Evolutionary conservation across 1,140 invertebrate genomes (phyloP).

Genomic region (Drosophila tani): DNA sequence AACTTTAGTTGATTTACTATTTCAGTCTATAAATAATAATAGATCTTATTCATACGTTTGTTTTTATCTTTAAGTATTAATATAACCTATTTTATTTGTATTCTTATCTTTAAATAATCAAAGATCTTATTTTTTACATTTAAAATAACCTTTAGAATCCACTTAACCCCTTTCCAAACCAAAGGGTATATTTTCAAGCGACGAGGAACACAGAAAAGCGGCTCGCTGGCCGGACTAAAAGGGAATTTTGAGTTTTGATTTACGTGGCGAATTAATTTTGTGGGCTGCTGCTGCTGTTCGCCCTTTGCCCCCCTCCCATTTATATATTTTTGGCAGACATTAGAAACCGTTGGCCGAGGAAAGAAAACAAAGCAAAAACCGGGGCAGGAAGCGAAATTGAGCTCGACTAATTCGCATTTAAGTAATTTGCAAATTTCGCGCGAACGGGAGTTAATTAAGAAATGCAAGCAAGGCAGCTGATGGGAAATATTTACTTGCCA

Average conservation of each 20-base stretch:
- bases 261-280: constrained; percentile 79
- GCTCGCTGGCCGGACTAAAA: constrained; percentile 41
- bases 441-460: constrained; percentile 56
- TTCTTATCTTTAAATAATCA: no score
- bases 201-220: constrained; percentile 37
- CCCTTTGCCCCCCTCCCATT: background rate
- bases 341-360: constrained; percentile 47
- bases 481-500: background rate
- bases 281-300: constrained; percentile 28
- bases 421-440: constrained; percentile 65
- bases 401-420: constrained; percentile 72
- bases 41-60: background rate
- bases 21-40: background rate
- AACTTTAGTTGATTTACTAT: background rate
- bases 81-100: background rate
- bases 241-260: constrained; percentile 69
- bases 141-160: no score
- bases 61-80: no score
- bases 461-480: constrained; percentile 26
- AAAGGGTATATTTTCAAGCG: constrained; percentile 1
- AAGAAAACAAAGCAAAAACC: constrained; percentile 8
- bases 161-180: background rate
- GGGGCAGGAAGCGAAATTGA: constrained; percentile 67
- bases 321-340: constrained; percentile 28
- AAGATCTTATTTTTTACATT: background rate